Conservation (phyloP, 2,113 vertebrate species). For the Irena cyanogastra region DNA sequence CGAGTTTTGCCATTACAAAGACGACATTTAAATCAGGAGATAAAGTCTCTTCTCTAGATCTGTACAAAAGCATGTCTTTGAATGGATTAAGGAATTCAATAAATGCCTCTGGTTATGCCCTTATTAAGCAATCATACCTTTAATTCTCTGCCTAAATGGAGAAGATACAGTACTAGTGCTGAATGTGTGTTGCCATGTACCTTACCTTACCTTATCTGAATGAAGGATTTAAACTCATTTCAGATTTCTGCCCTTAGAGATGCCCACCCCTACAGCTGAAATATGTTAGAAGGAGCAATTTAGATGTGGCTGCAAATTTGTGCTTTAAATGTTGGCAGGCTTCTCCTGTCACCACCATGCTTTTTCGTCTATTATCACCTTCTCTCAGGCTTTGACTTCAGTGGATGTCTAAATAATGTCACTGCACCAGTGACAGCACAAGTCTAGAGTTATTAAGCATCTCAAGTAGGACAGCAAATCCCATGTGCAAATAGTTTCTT, state of each 20-base stretch:
- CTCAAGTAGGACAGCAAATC: background rate
- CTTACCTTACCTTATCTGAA: background rate
- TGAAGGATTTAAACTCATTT: background rate
- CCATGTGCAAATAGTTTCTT: background rate
- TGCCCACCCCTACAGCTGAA: background rate
- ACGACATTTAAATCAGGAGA: background rate
- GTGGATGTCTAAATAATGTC: background rate
- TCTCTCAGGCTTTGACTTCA: background rate
- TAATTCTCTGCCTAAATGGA: background rate
- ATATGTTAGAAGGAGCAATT: background rate
- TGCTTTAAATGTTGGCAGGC: background rate
- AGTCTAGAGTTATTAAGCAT: background rate
- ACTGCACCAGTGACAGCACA: background rate
- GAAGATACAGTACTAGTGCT: background rate
- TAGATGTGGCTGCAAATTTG: background rate
- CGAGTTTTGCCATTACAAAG: background rate
- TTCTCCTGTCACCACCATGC: background rate
- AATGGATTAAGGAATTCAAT: constrained; percentile 24
- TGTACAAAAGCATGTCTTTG: background rate
- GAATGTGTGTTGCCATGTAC: background rate
- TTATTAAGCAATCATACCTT: background rate
- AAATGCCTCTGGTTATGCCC: background rate
- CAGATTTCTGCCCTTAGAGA: background rate
- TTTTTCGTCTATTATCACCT: background rate
- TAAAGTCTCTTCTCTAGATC: background rate